phyloP scores from a whole-genome alignment of 2,113 vertebrate genomes.

The Poeciliopsis occidentalis region DNA sequence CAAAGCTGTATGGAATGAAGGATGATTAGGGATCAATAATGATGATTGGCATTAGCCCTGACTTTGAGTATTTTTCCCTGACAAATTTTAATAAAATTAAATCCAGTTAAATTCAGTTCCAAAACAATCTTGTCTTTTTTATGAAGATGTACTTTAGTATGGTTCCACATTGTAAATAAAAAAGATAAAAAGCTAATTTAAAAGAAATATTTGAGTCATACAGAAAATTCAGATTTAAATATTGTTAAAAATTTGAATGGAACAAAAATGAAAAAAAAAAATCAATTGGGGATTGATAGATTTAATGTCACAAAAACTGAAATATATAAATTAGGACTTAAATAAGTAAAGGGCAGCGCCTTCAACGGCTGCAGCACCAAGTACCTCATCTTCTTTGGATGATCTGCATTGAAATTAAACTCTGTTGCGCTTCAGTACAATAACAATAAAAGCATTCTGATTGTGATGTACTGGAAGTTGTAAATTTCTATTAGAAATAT shows the following conservation, averaged over 20 bases:
- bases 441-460: too few relatives aligned
- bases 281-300: too few relatives aligned
- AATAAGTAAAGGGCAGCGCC: not conserved
- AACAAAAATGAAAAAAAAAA: too few relatives aligned
- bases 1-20: slow-evolving; percentile 22
- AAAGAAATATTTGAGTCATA: not conserved
- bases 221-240: not conserved
- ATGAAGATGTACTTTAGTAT: not conserved
- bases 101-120: too few relatives aligned
- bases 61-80: slow-evolving; percentile 14
- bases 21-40: slow-evolving; percentile 3
- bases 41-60: slow-evolving; percentile 9
- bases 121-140: not conserved
- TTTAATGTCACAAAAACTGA: too few relatives aligned
- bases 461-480: not conserved
- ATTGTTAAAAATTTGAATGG: too few relatives aligned
- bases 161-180: not conserved
- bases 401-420: too few relatives aligned
- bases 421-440: too few relatives aligned
- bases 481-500: not conserved
- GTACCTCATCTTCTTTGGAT: too few relatives aligned
- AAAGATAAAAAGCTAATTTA: too few relatives aligned
- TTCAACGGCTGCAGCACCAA: too few relatives aligned
- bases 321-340: not conserved
- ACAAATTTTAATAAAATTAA: not conserved